Base-by-base conservation (phyloP, 2,797 vertebrate genomes). In the Scarus forsteni region DNA sequence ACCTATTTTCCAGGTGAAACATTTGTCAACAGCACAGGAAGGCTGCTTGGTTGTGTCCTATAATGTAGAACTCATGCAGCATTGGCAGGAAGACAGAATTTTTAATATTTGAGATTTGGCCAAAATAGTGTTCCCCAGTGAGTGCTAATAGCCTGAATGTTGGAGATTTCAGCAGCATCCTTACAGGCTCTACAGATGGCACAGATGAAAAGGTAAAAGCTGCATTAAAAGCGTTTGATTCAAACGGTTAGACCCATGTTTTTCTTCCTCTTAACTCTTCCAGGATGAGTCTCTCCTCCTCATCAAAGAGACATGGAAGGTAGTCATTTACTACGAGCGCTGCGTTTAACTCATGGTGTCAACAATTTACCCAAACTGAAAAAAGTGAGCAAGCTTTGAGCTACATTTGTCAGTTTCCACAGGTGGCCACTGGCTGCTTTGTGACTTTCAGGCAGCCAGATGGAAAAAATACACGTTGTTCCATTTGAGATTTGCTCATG, bases 381-480 rank as follows among this genome's bases (percentile, higher is more conserved):
- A 45, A 51, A 70, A 54, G 16, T 10, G 77, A 52, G 56, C 50
- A 18, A 38, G 74, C 67, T 60, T 19, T 42, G 16, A 78, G 74
- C 74, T 35, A 38, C 57, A 45, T 60, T 46, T 52, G 66, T 79
- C 54, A 12, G 48, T 67, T 88, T 84, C 88, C 74, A 90, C 89
- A 86, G 82, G 89, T 92, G 88, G 76, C 64, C 57, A n/a, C 58
- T 77, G 75, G 80, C 80, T 68, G 73, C 76, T 79, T 50, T 65
- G 52, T 66, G 75, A 80, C 74, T 86, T 83, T 62, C 74, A 77
- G 54, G 78, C 79, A 80, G 70, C 14, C 63, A 81, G 52, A 85
- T 82, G 87, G 85, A 89, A 90, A 39, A 80, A 89, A 84, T 77
- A 75, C 85, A 85, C 63, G 80, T 78, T 80, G 73, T 89, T 88